Base-by-base conservation (phyloP, 2,797 vertebrate genomes). In the Graptemys geographica region DNA sequence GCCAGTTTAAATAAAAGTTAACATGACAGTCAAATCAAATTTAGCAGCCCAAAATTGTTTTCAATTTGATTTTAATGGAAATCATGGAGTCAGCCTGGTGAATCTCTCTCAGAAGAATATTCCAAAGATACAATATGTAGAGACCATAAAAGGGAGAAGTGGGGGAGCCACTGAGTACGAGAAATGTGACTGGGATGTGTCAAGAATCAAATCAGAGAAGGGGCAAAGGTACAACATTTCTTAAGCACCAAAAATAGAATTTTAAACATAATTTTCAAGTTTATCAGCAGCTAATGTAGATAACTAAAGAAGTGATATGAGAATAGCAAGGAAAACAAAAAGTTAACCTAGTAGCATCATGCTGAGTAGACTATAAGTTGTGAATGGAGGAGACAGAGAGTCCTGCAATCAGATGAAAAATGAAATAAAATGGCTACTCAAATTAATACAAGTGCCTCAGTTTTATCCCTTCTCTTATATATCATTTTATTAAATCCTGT, bases 191-290 rank as follows among this genome's bases (percentile, higher is more conserved):
- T 82, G 44, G 92, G 33, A 56, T 11, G 0, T 2, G 13, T 55
- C 1, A 76, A 81, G 47, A 83, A 90, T 76, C 6, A 11, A 65
- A 2, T 56, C 5, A 65, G 88, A 23, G 51, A n/a, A 84, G 3
- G 11, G n/a, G 27, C 2, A 2, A 90, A 3, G 8, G 4, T 80
- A 27, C 16, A 79, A 53, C 0, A 18, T 1, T 0, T 28, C 69
- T 72, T 41, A 41, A n/a, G 7, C 33, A 59, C 18, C 21, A 94
- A 62, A 90, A 65, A 0, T 0, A 59, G 23, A 84, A 12, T 78
- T 86, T 62, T 69, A 56, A 84, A n/a, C 25, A 47, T 78, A 62
- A 47, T 2, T 4, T 79, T 8, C 44, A 83, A 47, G 3, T 59
- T 37, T 3, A 62, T 56, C 9, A 79, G 9, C 49, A 74, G 86